Percentiles rank a stretch among this genome's conserved stretches.
Evolutionary conservation across 2,113 vertebrate genomes (phyloP).

Genomic region (Paracanthobrama guichenoti): DNA sequence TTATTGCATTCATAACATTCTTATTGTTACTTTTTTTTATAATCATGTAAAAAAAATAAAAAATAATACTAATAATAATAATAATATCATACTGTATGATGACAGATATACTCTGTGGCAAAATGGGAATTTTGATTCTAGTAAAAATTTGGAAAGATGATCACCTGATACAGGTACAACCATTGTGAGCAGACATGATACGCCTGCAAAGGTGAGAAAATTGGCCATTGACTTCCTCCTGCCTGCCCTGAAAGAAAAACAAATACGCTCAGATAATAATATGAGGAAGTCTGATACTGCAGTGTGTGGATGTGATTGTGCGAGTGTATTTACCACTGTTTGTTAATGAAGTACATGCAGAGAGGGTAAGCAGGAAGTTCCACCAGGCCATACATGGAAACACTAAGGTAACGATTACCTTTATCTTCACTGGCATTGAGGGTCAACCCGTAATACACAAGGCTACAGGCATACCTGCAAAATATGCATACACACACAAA

Average conservation of each 20-base stretch:
- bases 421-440: conserved; percentile 79
- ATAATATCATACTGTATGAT: no score
- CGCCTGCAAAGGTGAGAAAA: conserved; percentile 82
- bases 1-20: no score
- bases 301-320: background rate
- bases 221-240: conserved; percentile 80
- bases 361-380: conserved; percentile 85
- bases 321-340: conserved; percentile 73
- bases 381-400: conserved; percentile 83
- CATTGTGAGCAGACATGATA: conserved; percentile 79
- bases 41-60: no score
- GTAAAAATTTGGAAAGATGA: background rate
- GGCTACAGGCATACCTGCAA: conserved; percentile 85
- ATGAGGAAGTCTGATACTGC: background rate
- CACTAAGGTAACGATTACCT: conserved; percentile 82
- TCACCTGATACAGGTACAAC: conserved; percentile 78
- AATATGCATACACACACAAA: conserved; percentile 40
- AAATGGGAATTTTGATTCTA: background rate
- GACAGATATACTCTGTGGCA: no score
- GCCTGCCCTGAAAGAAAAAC: conserved; percentile 76
- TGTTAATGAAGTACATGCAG: conserved; percentile 84
- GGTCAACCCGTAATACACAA: conserved; percentile 88
- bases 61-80: no score
- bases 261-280: background rate
- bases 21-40: no score